These are phyloP conservation scores for Pandemis cinnamomeana DNA, from an alignment of 2,888 invertebrate genomes.

Conservation along the genomic window DNA sequence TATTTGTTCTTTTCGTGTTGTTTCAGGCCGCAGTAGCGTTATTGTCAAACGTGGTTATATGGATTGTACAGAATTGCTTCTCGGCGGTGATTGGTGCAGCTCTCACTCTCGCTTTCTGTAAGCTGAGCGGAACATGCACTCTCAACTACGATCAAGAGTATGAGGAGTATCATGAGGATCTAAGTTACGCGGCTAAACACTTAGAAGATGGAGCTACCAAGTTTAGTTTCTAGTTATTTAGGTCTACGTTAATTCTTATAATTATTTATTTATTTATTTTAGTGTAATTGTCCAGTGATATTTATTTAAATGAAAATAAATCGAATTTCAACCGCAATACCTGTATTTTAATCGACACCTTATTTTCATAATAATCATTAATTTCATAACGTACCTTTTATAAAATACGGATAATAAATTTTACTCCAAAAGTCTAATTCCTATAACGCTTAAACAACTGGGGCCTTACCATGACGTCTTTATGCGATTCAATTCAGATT, in stretches of 20 bases:
- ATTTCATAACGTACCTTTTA: too few relatives aligned
- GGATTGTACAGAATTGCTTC: slow-evolving; percentile 42
- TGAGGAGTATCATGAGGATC: slow-evolving; percentile 27
- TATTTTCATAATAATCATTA: too few relatives aligned
- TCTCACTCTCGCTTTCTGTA: slow-evolving; percentile 45
- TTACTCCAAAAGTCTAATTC: too few relatives aligned
- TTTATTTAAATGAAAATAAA: slow-evolving; percentile 28
- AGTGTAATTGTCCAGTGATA: slow-evolving; percentile 1
- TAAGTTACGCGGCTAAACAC: slow-evolving; percentile 36
- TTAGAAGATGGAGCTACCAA: slow-evolving; percentile 31
- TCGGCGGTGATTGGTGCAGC: slow-evolving; percentile 43
- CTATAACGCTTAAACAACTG: too few relatives aligned
- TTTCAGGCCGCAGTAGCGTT: slow-evolving; percentile 46
- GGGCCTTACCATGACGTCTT: too few relatives aligned
- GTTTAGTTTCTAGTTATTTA: slow-evolving; percentile 9
- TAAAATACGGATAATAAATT: too few relatives aligned
- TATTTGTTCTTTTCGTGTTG: background rate
- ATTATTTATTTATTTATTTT: too few relatives aligned
- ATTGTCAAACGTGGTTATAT: slow-evolving; percentile 40
- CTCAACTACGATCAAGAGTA: slow-evolving; percentile 27
- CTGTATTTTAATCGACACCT: too few relatives aligned
- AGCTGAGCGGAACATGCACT: slow-evolving; percentile 45
- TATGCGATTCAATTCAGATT: too few relatives aligned
- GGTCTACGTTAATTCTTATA: too few relatives aligned
- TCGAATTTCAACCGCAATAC: background rate